These are phyloP conservation scores for Martes martes DNA, from an alignment of 2,113 vertebrate species.

Conservation along the genomic window DNA sequence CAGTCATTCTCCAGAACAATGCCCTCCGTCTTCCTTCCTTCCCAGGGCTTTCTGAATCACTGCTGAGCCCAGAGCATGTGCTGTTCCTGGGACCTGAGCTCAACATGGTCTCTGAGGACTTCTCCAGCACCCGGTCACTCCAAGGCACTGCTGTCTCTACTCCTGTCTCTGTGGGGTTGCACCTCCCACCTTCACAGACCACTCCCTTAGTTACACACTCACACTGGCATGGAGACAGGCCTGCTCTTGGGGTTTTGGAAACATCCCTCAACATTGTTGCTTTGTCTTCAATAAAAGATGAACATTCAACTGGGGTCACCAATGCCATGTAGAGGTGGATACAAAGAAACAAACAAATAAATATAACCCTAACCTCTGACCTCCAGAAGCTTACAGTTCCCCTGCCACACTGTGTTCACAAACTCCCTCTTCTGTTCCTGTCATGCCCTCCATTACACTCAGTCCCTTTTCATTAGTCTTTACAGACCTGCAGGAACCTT, in stretches of 20 bases:
- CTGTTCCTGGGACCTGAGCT: background rate
- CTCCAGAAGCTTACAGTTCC: background rate
- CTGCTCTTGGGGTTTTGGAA: background rate
- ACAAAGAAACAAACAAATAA: slow-evolving; percentile 6
- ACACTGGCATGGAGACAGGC: background rate
- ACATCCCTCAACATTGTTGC: background rate
- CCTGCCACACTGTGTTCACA: background rate
- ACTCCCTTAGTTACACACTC: background rate
- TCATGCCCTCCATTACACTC: background rate
- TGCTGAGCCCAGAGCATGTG: background rate
- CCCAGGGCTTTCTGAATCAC: no score
- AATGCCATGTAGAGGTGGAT: background rate
- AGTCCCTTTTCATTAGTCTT: background rate
- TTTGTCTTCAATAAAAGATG: background rate
- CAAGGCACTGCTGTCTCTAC: background rate
- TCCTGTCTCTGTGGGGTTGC: background rate
- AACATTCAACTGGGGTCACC: background rate
- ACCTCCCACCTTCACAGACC: background rate
- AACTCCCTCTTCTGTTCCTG: background rate
- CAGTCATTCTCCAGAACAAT: background rate
- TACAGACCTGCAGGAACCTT: background rate
- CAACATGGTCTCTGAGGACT: background rate
- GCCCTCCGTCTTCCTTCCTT: background rate
- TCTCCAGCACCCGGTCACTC: background rate
- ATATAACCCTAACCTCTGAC: background rate